Base-by-base conservation (phyloP, 2,113 vertebrate genomes). In the Circaetus cinerascens region DNA sequence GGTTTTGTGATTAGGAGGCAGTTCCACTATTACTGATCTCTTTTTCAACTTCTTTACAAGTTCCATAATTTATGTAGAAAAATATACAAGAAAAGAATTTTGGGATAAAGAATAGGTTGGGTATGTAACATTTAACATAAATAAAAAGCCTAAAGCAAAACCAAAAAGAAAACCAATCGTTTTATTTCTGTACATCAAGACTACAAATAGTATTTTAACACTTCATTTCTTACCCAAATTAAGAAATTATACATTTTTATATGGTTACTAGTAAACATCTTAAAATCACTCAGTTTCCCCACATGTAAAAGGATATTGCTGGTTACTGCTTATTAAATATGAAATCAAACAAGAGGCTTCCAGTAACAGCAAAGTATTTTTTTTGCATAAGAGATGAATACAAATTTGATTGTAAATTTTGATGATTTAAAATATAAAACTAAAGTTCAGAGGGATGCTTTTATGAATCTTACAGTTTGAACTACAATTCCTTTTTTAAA, bases 221-320 rank as follows among this genome's bases (percentile, higher is more conserved):
- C 98, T 98, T 98, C 97, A 97, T 98, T 98, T 98, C 97, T 97
- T 97, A 97, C 95, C 90, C 98, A 97, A 97, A 97, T 98, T 98
- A 97, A 94, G 98, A 98, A 98, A 98, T 98, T 98, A 98, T 95
- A 98, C 98, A 98, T 97, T 98, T 97, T 98, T 97, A 93, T 97
- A 95, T 71, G 91, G 81, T 98, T 97, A 98, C 98, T 94, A 97
- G 97, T 98, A 98, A 98, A 98, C 97, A 98, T 97, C 93, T 98
- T 97, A 85, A 97, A 98, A 98, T 94, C 97, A 95, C 95, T 97
- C 95, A 16, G 30, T 67, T 96, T 94, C 69, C 91, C 96, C 96
- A 89, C 97, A 95, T 84, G 94, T 96, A 95, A 88, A 97, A 97
- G 97, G 78, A 95, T 98, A 98, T 98, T 98, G 98, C 98, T 98